phyloP scores from a whole-genome alignment of 37 sponge, comb jelly and placozoan species.

The Beroe forskalii region DNA sequence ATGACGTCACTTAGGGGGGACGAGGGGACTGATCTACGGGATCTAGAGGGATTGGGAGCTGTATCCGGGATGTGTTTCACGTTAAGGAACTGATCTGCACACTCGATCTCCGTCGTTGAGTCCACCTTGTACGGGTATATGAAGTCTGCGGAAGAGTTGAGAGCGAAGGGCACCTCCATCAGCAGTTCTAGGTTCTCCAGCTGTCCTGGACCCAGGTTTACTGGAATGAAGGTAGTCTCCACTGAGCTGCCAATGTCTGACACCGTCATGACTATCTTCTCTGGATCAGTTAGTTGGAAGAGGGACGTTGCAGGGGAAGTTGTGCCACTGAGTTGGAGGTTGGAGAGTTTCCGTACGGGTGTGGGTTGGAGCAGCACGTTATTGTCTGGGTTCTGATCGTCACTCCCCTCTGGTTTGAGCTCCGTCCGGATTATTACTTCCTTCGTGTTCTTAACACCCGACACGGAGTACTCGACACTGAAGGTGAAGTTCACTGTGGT shows the following conservation, averaged over 20 bases:
- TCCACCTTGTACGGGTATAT: conserved; percentile 56
- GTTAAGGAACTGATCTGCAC: neutral
- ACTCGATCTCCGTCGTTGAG: neutral
- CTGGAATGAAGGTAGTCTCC: neutral
- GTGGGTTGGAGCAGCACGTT: neutral
- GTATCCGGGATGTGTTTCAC: neutral
- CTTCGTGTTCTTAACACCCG: conserved; percentile 16
- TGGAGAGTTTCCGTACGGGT: neutral
- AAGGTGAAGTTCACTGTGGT: conserved; percentile 10
- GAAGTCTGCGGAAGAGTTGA: neutral
- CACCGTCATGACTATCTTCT: neutral
- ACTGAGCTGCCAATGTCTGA: neutral
- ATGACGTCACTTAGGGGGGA: neutral
- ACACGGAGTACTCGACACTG: conserved; percentile 20
- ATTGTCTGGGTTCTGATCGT: neutral
- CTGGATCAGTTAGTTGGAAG: neutral
- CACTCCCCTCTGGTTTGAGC: conserved; percentile 48
- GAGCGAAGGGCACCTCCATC: conserved; percentile 11
- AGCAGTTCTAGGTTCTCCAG: neutral
- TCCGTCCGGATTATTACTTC: conserved; percentile 23
- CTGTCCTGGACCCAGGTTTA: conserved; percentile 28
- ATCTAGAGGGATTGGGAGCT: neutral
- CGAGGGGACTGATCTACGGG: neutral
- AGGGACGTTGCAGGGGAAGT: neutral
- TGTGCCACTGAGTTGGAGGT: neutral